These are phyloP conservation scores for Blastomussa wellsi DNA, from an alignment of 92 coral and sea anemone genomes.

Conservation along the genomic window DNA sequence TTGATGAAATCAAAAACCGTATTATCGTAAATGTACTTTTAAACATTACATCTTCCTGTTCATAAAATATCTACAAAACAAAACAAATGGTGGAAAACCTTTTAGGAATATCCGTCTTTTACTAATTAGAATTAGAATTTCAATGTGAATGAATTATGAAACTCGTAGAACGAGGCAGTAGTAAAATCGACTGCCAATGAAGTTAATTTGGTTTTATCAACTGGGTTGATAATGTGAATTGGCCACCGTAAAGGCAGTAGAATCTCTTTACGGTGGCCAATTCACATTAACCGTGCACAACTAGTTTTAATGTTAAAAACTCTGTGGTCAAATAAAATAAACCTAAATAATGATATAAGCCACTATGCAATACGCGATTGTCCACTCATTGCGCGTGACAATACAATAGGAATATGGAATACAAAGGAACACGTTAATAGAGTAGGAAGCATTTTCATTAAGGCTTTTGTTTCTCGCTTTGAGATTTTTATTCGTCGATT, in stretches of 20 bases:
- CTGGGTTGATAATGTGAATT: too few relatives aligned
- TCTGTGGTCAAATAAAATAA: neutral
- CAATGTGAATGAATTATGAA: neutral
- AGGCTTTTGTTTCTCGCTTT: neutral
- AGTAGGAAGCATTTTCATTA: neutral
- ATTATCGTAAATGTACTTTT: neutral
- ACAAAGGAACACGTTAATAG: neutral
- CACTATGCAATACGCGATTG: neutral
- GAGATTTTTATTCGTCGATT: neutral
- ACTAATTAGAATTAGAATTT: neutral
- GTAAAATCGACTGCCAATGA: neutral
- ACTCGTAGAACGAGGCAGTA: neutral
- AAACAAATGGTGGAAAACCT: neutral
- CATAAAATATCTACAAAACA: neutral
- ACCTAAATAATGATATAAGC: neutral
- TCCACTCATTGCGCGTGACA: neutral
- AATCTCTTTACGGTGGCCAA: too few relatives aligned
- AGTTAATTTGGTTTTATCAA: too few relatives aligned
- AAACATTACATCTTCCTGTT: too few relatives aligned
- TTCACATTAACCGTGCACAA: too few relatives aligned
- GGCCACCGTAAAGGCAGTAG: too few relatives aligned
- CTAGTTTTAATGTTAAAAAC: neutral
- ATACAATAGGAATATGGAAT: too few relatives aligned
- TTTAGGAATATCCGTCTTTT: neutral
- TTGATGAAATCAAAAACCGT: neutral